Percentiles rank a stretch among this genome's conserved stretches.
phyloP scores from a whole-genome alignment of 2,113 vertebrate species.

The Emydocephalus ijimae region DNA sequence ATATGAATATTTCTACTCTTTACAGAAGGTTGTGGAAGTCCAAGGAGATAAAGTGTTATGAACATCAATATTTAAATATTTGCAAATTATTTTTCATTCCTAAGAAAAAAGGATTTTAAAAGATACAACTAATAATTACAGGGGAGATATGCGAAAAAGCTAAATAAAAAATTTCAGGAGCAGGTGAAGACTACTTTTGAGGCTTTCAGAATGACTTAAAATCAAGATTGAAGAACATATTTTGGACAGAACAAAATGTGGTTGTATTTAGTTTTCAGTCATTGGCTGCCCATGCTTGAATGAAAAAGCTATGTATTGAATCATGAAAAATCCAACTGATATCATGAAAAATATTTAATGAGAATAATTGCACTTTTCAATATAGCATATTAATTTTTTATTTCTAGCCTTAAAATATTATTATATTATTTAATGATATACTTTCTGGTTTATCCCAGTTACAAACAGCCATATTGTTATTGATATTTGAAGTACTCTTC shows the following conservation, averaged over 20 bases:
- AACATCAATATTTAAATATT: background rate
- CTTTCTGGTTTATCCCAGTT: background rate
- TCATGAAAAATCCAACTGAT: background rate
- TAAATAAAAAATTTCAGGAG: background rate
- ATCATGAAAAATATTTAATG: background rate
- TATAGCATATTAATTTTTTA: background rate
- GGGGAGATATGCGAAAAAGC: background rate
- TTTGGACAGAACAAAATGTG: background rate
- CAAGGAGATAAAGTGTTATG: background rate
- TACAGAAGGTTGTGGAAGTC: background rate
- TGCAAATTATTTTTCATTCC: background rate
- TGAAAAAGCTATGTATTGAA: background rate
- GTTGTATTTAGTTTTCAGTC: background rate
- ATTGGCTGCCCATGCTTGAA: background rate
- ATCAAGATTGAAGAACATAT: background rate
- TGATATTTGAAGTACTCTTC: background rate
- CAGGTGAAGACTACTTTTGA: background rate
- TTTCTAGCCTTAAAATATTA: background rate
- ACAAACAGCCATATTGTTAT: background rate
- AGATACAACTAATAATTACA: background rate
- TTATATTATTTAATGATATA: background rate
- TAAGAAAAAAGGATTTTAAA: background rate
- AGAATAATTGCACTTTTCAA: background rate
- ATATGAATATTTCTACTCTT: background rate
- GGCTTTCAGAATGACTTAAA: background rate